Conservation (phyloP, 2,797 vertebrate genomes). For the Phrynocephalus guinanensis region DNA sequence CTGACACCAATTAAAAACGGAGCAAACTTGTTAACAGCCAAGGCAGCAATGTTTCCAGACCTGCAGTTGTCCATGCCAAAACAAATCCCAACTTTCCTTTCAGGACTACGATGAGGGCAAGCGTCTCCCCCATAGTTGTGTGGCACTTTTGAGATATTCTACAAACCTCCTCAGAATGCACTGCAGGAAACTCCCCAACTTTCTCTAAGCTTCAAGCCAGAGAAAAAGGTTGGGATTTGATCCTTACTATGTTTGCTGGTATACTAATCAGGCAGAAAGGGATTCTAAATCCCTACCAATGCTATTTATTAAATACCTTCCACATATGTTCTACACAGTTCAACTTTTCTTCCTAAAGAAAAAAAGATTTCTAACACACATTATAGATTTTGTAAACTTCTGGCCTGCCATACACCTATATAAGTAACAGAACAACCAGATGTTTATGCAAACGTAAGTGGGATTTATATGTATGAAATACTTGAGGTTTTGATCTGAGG, state of each 20-base stretch:
- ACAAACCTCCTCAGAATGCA: no score
- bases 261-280: no score
- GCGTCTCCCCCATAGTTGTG: neutral
- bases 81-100: neutral
- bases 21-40: neutral
- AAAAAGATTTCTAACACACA: neutral
- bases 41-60: neutral
- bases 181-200: no score
- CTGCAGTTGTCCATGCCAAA: neutral
- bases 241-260: neutral
- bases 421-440: neutral
- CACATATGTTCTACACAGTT: neutral
- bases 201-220: neutral
- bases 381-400: neutral
- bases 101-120: neutral
- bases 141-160: no score
- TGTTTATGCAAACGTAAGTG: neutral
- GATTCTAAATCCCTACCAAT: neutral
- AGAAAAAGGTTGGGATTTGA: neutral
- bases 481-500: neutral
- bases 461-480: neutral
- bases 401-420: no score
- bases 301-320: no score
- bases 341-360: neutral
- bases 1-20: neutral